These are phyloP conservation scores for Lasius fuliginosus DNA, from an alignment of 2,888 invertebrate species.

Conservation along the genomic window DNA sequence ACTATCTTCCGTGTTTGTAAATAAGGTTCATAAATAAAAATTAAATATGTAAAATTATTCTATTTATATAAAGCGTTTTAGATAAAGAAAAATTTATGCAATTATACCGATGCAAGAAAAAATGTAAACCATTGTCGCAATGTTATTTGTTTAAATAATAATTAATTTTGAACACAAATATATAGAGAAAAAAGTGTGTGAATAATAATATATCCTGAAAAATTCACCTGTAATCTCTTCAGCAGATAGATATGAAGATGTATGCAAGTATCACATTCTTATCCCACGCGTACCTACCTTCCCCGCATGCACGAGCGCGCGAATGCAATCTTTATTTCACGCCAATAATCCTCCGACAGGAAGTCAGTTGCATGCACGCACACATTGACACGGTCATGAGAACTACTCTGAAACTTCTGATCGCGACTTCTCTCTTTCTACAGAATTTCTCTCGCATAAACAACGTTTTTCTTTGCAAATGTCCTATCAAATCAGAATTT, in stretches of 20 bases:
- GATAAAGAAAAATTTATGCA: neutral
- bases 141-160: neutral
- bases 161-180: neutral
- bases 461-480: constrained; percentile 34
- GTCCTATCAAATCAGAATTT: constrained; percentile 38
- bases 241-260: constrained; percentile 26
- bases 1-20: neutral
- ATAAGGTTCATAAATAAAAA: neutral
- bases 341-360: constrained; percentile 54
- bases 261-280: constrained; percentile 49
- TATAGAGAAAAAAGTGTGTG: neutral
- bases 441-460: constrained; percentile 28
- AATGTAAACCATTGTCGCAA: neutral
- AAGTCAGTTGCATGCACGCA: constrained; percentile 39
- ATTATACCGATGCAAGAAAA: neutral
- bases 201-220: neutral
- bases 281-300: constrained; percentile 43
- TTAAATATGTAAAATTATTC: neutral
- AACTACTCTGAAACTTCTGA: constrained; percentile 38
- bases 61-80: neutral
- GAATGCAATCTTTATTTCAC: constrained; percentile 56
- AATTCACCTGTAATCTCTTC: constrained; percentile 3
- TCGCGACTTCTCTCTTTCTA: constrained; percentile 46
- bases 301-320: constrained; percentile 27
- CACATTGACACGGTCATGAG: constrained; percentile 44